Percentiles rank a stretch among this genome's conserved stretches.
Conservation (phyloP, 2,888 invertebrate species). For the Mactromeris polynyma region DNA sequence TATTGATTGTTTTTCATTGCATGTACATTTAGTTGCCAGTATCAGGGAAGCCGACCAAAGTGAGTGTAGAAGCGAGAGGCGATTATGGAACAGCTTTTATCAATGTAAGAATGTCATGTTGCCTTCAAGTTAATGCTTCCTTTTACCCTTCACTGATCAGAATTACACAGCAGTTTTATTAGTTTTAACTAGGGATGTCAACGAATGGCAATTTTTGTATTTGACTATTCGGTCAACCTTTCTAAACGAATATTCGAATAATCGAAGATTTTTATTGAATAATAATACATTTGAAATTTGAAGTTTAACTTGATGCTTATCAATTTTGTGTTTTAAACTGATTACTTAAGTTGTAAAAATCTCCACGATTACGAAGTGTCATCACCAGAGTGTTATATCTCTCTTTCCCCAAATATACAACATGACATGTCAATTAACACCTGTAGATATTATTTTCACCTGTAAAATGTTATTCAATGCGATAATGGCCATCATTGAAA, state of each 20-base stretch:
- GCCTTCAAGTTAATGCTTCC: neutral
- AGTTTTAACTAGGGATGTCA: neutral
- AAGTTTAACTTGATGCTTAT: no score
- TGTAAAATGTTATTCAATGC: no score
- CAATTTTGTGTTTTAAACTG: no score
- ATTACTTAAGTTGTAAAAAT: no score
- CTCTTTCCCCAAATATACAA: no score
- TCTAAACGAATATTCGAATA: neutral
- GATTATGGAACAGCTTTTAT: constrained; percentile 23
- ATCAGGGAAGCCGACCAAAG: neutral
- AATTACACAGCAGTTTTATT: no score
- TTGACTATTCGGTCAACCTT: neutral
- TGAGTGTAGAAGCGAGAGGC: neutral
- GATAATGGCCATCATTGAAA: no score
- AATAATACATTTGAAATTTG: neutral
- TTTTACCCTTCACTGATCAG: neutral
- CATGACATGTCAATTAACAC: no score
- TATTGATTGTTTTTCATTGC: neutral
- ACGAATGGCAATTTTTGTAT: neutral
- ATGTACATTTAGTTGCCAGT: constrained; percentile 4
- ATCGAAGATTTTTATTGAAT: neutral
- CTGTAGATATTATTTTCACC: no score
- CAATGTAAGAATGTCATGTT: constrained; percentile 18
- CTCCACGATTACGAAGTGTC: no score
- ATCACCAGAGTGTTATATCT: no score